These are phyloP conservation scores for Drosophila quadrilineata DNA, from an alignment of 1,140 invertebrate species.

Conservation along the genomic window DNA sequence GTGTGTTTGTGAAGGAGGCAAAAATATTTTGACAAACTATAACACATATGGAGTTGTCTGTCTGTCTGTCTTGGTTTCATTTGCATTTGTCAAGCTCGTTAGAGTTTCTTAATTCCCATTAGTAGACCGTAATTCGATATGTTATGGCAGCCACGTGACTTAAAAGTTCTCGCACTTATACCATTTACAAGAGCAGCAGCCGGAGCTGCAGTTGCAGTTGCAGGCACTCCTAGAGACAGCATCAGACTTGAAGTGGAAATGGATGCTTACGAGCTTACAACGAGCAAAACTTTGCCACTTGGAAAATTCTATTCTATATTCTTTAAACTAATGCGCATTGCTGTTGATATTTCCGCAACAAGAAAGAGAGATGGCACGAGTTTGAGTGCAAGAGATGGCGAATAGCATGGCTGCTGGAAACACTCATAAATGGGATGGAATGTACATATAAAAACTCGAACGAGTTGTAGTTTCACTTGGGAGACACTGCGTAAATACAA, in stretches of 20 bases:
- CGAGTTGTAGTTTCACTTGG: constrained; percentile 50
- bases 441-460: constrained; percentile 20
- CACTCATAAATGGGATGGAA: constrained; percentile 60
- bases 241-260: constrained; percentile 28
- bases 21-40: too few relatives aligned
- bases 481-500: constrained; percentile 40
- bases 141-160: constrained; percentile 58
- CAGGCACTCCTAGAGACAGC: neutral
- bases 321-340: constrained; percentile 34
- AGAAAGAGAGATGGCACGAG: too few relatives aligned
- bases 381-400: too few relatives aligned
- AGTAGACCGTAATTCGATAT: constrained; percentile 55
- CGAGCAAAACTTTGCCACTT: constrained; percentile 46
- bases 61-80: constrained; percentile 19
- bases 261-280: constrained; percentile 38
- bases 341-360: too few relatives aligned
- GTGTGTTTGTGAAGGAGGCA: too few relatives aligned
- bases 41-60: too few relatives aligned
- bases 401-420: neutral
- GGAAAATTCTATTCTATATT: constrained; percentile 25
- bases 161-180: constrained; percentile 25
- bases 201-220: constrained; percentile 6
- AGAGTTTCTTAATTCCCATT: constrained; percentile 56
- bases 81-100: constrained; percentile 71
- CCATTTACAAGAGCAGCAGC: neutral